Evolutionary conservation across 2,888 invertebrate species (phyloP).

Genomic region (Agrilus cyanescens): DNA sequence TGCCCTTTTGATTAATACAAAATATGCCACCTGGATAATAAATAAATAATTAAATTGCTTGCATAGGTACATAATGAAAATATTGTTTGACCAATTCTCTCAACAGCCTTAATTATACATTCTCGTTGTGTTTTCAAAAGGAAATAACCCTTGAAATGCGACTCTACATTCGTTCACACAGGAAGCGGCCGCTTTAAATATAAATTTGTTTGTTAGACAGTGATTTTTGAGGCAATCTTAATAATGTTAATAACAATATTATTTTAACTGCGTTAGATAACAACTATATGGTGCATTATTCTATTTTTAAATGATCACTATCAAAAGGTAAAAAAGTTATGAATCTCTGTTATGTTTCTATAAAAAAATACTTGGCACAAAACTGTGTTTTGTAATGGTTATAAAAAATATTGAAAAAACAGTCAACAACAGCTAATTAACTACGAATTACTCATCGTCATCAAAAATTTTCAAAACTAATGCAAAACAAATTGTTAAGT

Average conservation of each 20-base stretch:
- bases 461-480: not conserved
- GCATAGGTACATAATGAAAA: too few species aligned
- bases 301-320: too few species aligned
- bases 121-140: constrained; percentile 28
- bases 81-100: not conserved
- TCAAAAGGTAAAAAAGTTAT: too few species aligned
- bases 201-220: too few species aligned
- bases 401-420: constrained; percentile 9
- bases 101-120: constrained; percentile 26
- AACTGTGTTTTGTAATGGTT: not conserved
- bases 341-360: too few species aligned
- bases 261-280: too few species aligned
- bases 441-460: constrained; percentile 9
- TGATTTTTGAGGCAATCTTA: too few species aligned
- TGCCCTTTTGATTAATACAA: constrained; percentile 10
- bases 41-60: not conserved
- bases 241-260: too few species aligned
- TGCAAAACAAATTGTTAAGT: constrained; percentile 1
- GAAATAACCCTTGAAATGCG: constrained; percentile 29
- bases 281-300: too few species aligned
- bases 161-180: too few species aligned
- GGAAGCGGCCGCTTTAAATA: too few species aligned
- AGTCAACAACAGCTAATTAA: constrained; percentile 13
- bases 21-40: constrained; percentile 5
- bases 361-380: not conserved